phyloP scores from a whole-genome alignment of 2,113 vertebrate species.

The Proteles cristata region DNA sequence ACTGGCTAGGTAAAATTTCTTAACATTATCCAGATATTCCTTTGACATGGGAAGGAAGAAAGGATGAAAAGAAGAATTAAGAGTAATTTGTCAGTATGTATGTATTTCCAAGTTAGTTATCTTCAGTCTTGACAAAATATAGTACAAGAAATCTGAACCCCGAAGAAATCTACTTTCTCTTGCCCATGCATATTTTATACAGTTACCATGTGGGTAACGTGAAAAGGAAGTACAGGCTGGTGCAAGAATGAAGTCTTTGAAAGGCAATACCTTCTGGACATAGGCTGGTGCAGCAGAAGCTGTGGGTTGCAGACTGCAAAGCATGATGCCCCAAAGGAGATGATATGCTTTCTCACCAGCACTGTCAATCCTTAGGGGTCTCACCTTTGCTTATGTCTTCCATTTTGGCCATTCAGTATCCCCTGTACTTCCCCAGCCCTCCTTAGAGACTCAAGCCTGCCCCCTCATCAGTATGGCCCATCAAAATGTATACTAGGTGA shows the following conservation, averaged over 20 bases:
- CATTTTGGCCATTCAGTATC: not conserved
- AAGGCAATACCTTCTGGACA: not conserved
- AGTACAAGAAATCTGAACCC: not conserved
- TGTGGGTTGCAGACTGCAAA: not conserved
- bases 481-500: accelerated
- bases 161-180: not conserved
- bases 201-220: accelerated
- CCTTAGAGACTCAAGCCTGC: not conserved
- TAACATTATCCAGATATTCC: constrained; percentile 60
- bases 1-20: constrained; percentile 88
- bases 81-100: not conserved
- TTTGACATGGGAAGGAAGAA: constrained; percentile 68
- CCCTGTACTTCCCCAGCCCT: not conserved
- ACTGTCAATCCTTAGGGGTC: not conserved
- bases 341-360: no score
- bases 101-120: not conserved
- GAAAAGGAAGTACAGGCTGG: not conserved
- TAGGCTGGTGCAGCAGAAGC: not conserved
- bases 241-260: not conserved
- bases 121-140: not conserved
- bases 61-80: not conserved
- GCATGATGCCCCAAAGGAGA: not conserved
- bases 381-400: not conserved
- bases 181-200: not conserved
- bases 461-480: not conserved